A percentile compares a stretch with the other conserved stretches of the same genome.
Evolutionary conservation across 2,888 invertebrate genomes (phyloP).

Genomic region (Acanthosepion lycidas): DNA sequence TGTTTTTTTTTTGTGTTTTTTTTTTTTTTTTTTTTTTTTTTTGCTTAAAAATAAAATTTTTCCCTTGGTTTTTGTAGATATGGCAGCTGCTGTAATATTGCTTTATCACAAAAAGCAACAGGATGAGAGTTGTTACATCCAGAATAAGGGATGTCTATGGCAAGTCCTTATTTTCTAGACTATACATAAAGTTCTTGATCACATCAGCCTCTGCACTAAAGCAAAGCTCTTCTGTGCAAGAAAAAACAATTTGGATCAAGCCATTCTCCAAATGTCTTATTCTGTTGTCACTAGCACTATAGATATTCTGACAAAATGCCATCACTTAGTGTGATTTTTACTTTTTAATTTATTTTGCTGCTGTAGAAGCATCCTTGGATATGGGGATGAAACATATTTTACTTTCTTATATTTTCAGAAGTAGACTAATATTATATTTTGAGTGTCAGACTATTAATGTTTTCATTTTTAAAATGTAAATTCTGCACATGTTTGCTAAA

Average conservation of each 20-base stretch:
- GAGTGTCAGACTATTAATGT: too few relatives aligned
- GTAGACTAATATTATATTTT: too few relatives aligned
- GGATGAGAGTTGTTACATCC: neutral
- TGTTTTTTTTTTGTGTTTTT: neutral
- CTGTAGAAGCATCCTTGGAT: too few relatives aligned
- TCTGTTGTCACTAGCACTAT: neutral
- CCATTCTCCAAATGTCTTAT: neutral
- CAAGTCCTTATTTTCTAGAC: neutral
- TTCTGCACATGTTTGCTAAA: too few relatives aligned
- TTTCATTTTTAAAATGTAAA: too few relatives aligned
- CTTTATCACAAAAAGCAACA: neutral
- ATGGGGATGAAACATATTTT: too few relatives aligned
- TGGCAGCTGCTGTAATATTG: neutral
- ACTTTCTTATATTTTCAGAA: too few relatives aligned
- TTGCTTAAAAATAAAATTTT: neutral
- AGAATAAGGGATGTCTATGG: conserved; percentile 33
- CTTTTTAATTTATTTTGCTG: too few relatives aligned
- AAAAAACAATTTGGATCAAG: neutral
- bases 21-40: neutral
- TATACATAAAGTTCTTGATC: neutral
- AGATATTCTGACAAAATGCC: neutral
- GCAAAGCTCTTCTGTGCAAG: neutral
- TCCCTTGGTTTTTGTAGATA: neutral
- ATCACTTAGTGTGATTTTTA: neutral
- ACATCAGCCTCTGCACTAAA: neutral